Evolutionary conservation across 1,140 invertebrate species (phyloP).

Genomic region (Gryon sp.): DNA sequence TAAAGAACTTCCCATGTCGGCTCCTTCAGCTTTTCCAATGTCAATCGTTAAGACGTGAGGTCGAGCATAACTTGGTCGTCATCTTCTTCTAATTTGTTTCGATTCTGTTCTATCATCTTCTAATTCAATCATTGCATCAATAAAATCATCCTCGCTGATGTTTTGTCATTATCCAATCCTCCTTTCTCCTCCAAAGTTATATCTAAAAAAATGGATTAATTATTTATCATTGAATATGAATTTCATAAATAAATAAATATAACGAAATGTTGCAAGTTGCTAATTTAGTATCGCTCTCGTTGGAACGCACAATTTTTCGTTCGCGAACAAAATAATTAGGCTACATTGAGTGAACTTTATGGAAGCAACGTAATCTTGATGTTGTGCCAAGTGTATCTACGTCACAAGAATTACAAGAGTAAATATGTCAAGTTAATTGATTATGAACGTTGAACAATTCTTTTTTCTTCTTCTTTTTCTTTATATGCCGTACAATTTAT

Average conservation of each 20-base stretch:
- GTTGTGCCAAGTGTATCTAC: slow-evolving; percentile 51
- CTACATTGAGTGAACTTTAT: slow-evolving; percentile 56
- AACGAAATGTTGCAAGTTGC: slow-evolving; percentile 3
- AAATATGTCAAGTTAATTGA: slow-evolving; percentile 57
- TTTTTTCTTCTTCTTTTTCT: slow-evolving; percentile 22
- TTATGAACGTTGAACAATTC: slow-evolving; percentile 18
- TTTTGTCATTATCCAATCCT: too few relatives aligned
- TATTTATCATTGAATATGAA: too few relatives aligned
- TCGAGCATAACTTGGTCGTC: slow-evolving; percentile 57
- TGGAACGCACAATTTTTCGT: slow-evolving; percentile 47
- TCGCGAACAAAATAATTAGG: slow-evolving; percentile 51
- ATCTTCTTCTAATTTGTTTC: slow-evolving; percentile 42
- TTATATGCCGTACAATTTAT: slow-evolving; percentile 15
- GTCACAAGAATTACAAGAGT: slow-evolving; percentile 32
- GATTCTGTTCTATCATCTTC: too few relatives aligned
- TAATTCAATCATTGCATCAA: too few relatives aligned
- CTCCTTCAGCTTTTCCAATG: slow-evolving; percentile 56
- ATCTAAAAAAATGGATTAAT: too few relatives aligned
- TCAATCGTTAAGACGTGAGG: slow-evolving; percentile 59
- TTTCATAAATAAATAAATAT: too few relatives aligned
- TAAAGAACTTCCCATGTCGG: slow-evolving; percentile 42
- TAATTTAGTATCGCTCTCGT: slow-evolving; percentile 46
- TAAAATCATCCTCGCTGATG: too few relatives aligned
- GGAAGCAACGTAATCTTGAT: slow-evolving; percentile 58
- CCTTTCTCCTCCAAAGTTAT: too few relatives aligned